Conservation (phyloP, 2,888 invertebrate species). For the Nomada ruficornis region DNA sequence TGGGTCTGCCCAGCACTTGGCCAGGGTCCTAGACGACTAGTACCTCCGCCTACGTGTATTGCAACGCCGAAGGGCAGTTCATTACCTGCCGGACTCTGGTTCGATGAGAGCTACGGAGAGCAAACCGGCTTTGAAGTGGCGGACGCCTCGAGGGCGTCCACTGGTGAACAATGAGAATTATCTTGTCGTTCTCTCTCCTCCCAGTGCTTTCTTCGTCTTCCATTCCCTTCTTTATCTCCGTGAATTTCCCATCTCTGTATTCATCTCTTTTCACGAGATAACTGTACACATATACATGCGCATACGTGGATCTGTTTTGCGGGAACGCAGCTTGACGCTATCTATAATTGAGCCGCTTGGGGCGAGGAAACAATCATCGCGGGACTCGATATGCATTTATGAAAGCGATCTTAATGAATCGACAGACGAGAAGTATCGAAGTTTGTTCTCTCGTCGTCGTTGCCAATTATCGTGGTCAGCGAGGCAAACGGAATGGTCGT, state of each 20-base stretch:
- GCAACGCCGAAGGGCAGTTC: slow-evolving; percentile 75
- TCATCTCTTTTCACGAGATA: slow-evolving; percentile 19
- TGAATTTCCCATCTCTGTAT: slow-evolving; percentile 16
- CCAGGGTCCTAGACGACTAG: slow-evolving; percentile 60
- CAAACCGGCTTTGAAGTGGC: slow-evolving; percentile 74
- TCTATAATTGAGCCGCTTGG: slow-evolving; percentile 62
- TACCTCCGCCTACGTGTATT: slow-evolving; percentile 41
- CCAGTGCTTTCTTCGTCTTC: background rate
- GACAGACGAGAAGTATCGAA: slow-evolving; percentile 55
- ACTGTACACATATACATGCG: slow-evolving; percentile 9
- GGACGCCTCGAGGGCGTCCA: slow-evolving; percentile 71
- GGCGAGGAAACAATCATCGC: slow-evolving; percentile 62
- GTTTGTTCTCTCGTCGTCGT: slow-evolving; percentile 31
- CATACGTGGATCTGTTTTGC: background rate
- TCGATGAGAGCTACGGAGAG: slow-evolving; percentile 68
- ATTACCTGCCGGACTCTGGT: slow-evolving; percentile 74
- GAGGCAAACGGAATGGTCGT: slow-evolving; percentile 37
- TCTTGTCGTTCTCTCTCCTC: slow-evolving; percentile 59
- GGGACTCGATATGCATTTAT: slow-evolving; percentile 34
- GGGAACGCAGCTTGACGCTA: slow-evolving; percentile 5
- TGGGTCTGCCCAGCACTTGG: slow-evolving; percentile 63
- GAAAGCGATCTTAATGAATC: slow-evolving; percentile 65
- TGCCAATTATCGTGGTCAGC: slow-evolving; percentile 53
- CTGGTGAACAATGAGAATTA: slow-evolving; percentile 75
- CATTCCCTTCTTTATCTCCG: slow-evolving; percentile 12